Conservation (phyloP, 2,888 invertebrate genomes). For the Cerceris ruficornis region DNA sequence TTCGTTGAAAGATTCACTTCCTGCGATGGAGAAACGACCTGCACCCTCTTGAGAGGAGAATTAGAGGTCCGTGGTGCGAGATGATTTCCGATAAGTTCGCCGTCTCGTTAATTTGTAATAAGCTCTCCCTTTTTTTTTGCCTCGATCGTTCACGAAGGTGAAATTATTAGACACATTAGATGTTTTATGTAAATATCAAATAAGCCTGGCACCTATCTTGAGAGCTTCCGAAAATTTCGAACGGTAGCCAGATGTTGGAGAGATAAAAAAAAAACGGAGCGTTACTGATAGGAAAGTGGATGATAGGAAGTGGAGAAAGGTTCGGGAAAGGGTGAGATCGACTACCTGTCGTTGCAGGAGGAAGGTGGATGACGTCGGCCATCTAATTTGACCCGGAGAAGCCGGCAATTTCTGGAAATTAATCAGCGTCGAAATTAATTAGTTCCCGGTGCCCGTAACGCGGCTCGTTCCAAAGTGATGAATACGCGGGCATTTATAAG, state of each 20-base stretch:
- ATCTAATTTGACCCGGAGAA: slow-evolving; percentile 35
- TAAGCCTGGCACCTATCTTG: slow-evolving; percentile 15
- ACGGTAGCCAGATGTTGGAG: slow-evolving; percentile 53
- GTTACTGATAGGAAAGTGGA: slow-evolving; percentile 54
- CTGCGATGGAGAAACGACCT: slow-evolving; percentile 16
- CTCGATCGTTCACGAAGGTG: not conserved
- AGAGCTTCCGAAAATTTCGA: slow-evolving; percentile 39
- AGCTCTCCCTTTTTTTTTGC: slow-evolving; percentile 3
- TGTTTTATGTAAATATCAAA: slow-evolving; percentile 31
- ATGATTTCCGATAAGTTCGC: not conserved
- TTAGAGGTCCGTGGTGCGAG: not conserved
- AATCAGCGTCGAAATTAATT: slow-evolving; percentile 75
- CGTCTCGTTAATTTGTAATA: not conserved
- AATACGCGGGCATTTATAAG: slow-evolving; percentile 63
- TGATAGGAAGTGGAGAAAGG: slow-evolving; percentile 1
- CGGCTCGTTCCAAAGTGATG: slow-evolving; percentile 60
- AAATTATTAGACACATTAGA: slow-evolving; percentile 31
- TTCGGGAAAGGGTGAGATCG: slow-evolving; percentile 48
- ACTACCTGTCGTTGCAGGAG: slow-evolving; percentile 54
- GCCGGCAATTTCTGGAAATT: slow-evolving; percentile 69
- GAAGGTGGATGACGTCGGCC: slow-evolving; percentile 31
- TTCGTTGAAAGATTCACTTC: slow-evolving; percentile 30
- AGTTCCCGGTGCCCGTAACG: slow-evolving; percentile 45
- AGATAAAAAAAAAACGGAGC: slow-evolving; percentile 23
- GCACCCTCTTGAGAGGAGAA: slow-evolving; percentile 2